Evolutionary conservation across 2,797 vertebrate species (phyloP).

Genomic region (Knipowitschia caucasica): DNA sequence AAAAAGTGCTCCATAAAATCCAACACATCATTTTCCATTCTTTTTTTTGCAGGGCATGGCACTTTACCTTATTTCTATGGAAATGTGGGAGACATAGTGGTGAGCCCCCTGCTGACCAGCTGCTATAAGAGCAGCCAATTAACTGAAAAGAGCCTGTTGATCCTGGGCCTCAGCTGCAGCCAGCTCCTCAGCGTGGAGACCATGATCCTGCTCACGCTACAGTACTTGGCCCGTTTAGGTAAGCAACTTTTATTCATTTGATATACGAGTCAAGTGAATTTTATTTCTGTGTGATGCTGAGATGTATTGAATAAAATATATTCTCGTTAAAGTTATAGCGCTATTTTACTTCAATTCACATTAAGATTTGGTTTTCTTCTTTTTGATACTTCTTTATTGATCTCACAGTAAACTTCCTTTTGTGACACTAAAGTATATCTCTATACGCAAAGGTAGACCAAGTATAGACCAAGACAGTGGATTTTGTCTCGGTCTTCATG

Average conservation of each 20-base stretch:
- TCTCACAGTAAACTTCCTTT: too few relatives aligned
- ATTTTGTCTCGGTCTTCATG: too few relatives aligned
- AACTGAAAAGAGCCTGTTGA: conserved; percentile 84
- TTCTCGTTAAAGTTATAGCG: neutral
- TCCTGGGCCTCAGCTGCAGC: conserved; percentile 81
- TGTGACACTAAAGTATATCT: too few relatives aligned
- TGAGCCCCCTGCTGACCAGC: conserved; percentile 95
- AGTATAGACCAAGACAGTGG: too few relatives aligned
- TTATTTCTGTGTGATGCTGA: neutral
- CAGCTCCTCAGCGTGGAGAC: conserved; percentile 91
- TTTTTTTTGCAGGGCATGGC: conserved; percentile 82
- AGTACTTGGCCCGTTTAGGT: conserved; percentile 95
- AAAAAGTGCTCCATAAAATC: too few relatives aligned
- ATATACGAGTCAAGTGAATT: neutral
- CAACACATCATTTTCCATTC: neutral
- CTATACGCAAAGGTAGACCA: too few relatives aligned
- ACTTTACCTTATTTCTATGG: conserved; percentile 98
- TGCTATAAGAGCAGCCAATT: conserved; percentile 92
- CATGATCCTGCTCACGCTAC: conserved; percentile 92
- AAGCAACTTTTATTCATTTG: conserved; percentile 37
- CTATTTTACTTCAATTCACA: too few relatives aligned
- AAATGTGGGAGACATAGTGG: conserved; percentile 94
- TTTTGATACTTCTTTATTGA: too few relatives aligned
- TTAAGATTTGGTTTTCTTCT: too few relatives aligned
- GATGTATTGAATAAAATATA: neutral